Evolutionary conservation across 2,888 invertebrate species (phyloP).

Genomic region (Plebejus melissa): DNA sequence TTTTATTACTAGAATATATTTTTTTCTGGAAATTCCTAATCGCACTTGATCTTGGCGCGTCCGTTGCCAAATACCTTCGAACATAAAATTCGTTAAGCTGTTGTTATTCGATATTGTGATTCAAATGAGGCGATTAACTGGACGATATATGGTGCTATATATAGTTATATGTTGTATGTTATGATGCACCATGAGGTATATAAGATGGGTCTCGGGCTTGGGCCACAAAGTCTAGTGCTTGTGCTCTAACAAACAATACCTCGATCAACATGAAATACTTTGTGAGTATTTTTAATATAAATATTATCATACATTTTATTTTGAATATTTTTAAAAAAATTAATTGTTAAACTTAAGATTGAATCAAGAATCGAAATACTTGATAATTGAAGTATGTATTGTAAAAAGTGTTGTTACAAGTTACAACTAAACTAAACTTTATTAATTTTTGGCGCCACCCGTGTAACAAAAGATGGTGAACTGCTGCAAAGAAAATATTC

Average conservation of each 20-base stretch:
- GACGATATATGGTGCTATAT: background rate
- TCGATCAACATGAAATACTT: constrained; percentile 37
- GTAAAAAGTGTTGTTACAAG: too few relatives aligned
- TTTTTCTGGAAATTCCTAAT: background rate
- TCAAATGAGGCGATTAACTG: constrained; percentile 8
- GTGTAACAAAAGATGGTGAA: too few relatives aligned
- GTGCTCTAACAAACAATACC: constrained; percentile 20
- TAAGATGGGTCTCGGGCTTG: background rate
- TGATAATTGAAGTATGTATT: too few relatives aligned
- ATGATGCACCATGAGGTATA: constrained; percentile 5
- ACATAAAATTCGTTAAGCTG: background rate
- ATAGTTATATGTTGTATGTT: background rate
- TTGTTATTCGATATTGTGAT: constrained; percentile 10
- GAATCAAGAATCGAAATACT: too few relatives aligned
- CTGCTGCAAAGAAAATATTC: too few relatives aligned
- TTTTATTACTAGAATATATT: background rate
- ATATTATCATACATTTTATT: background rate
- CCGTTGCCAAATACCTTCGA: constrained; percentile 3
- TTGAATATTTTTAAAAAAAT: too few relatives aligned
- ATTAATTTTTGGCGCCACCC: too few relatives aligned
- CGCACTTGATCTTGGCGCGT: background rate
- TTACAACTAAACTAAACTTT: too few relatives aligned
- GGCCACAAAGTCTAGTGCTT: background rate
- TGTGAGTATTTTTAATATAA: constrained; percentile 34
- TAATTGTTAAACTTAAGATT: too few relatives aligned